Conservation (phyloP, 23 tunicate genomes). For the Trididemnum nubilum region DNA sequence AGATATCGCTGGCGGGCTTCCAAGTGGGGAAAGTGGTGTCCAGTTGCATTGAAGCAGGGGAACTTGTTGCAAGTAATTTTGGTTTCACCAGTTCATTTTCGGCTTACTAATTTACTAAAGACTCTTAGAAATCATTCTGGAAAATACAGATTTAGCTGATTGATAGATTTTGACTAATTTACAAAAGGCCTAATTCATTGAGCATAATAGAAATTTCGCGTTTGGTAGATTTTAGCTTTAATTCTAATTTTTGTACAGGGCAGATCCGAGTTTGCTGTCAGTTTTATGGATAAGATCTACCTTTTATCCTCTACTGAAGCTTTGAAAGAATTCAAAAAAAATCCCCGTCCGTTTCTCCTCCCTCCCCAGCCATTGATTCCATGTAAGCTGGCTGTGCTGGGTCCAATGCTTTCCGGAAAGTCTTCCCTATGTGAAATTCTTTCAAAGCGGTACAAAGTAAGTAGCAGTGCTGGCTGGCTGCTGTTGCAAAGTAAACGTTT, state of each 20-base stretch:
- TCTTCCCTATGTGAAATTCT: conserved; percentile 36
- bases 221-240: background rate
- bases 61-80: conserved; percentile 60
- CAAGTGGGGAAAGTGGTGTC: conserved; percentile 94
- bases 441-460: conserved; percentile 64
- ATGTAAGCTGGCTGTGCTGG: conserved; percentile 77
- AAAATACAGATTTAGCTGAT: too few relatives aligned
- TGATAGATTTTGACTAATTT: too few relatives aligned
- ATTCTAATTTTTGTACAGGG: conserved; percentile 47
- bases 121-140: too few relatives aligned
- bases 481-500: too few relatives aligned
- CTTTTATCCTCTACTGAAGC: conserved; percentile 90
- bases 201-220: background rate
- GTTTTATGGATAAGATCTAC: conserved; percentile 93
- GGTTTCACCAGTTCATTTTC: too few relatives aligned
- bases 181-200: too few relatives aligned
- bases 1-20: conserved; percentile 87
- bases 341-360: conserved; percentile 86
- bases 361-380: conserved; percentile 92
- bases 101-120: too few relatives aligned
- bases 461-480: too few relatives aligned
- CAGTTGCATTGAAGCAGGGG: conserved; percentile 91
- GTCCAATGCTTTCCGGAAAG: conserved; percentile 79
- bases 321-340: conserved; percentile 74
- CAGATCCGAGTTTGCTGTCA: conserved; percentile 71